phyloP scores from a whole-genome alignment of 2,797 vertebrate species.

The Xiphophorus birchmanni region DNA sequence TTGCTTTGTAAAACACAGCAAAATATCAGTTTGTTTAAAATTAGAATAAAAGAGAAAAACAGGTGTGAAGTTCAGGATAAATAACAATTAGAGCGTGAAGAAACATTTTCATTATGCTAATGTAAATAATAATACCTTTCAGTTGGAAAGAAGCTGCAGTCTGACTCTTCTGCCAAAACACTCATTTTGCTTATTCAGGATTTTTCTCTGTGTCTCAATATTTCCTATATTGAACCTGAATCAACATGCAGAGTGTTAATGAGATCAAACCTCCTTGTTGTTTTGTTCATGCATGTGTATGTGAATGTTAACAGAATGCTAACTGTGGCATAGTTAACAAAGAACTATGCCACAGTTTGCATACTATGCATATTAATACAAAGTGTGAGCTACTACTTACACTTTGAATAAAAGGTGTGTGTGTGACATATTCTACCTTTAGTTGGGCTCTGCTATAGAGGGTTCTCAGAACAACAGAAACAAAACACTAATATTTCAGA shows the following conservation, averaged over 20 bases:
- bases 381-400: background rate
- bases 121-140: background rate
- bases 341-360: background rate
- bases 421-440: background rate
- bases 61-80: background rate
- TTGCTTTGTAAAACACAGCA: background rate
- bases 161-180: background rate
- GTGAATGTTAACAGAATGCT: too few species aligned
- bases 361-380: background rate
- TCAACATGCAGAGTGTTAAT: background rate
- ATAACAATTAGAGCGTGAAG: background rate
- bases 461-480: background rate
- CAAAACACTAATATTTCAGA: background rate
- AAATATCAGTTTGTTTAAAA: background rate
- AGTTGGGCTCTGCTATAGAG: background rate
- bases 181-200: background rate
- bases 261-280: slow-evolving; percentile 1
- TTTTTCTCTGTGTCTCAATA: background rate
- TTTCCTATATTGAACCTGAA: background rate
- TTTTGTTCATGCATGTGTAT: background rate
- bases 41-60: background rate
- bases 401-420: background rate
- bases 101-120: background rate
- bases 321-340: too few species aligned
- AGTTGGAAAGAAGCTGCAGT: background rate